phyloP scores from a whole-genome alignment of 2,888 invertebrate genomes.

The Himalopsyche tibetana region DNA sequence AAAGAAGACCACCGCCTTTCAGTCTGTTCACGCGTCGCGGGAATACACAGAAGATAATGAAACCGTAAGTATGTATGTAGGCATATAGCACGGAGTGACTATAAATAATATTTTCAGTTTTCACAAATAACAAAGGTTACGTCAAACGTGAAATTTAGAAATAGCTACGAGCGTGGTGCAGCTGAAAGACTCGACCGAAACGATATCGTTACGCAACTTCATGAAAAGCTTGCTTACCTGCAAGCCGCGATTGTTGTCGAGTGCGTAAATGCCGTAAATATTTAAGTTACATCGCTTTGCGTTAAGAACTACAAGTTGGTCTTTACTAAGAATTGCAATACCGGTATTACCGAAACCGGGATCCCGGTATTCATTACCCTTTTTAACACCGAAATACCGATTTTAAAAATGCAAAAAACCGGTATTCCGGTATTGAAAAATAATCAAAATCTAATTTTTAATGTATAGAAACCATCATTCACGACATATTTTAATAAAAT shows the following conservation, averaged over 20 bases:
- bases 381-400: no score
- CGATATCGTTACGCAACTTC: neutral
- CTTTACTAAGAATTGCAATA: constrained; percentile 4
- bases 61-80: neutral
- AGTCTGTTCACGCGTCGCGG: neutral
- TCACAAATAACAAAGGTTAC: constrained; percentile 41
- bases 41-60: neutral
- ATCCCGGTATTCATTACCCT: neutral
- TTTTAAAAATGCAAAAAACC: no score
- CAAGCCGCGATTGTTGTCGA: no score
- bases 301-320: no score
- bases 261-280: no score
- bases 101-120: constrained; percentile 43
- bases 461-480: no score
- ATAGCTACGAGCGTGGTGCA: constrained; percentile 22
- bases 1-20: no score
- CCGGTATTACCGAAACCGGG: constrained; percentile 44
- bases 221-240: neutral
- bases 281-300: no score
- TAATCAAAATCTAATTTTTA: no score
- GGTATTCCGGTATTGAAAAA: no score
- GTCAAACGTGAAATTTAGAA: constrained; percentile 34
- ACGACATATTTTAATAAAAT: no score
- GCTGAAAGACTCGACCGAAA: constrained; percentile 12
- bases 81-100: neutral